Evolutionary conservation across 1,140 invertebrate species (phyloP), one percentile per base, ranked within the genome.

Genomic region (Conus ventricosus): DNA sequence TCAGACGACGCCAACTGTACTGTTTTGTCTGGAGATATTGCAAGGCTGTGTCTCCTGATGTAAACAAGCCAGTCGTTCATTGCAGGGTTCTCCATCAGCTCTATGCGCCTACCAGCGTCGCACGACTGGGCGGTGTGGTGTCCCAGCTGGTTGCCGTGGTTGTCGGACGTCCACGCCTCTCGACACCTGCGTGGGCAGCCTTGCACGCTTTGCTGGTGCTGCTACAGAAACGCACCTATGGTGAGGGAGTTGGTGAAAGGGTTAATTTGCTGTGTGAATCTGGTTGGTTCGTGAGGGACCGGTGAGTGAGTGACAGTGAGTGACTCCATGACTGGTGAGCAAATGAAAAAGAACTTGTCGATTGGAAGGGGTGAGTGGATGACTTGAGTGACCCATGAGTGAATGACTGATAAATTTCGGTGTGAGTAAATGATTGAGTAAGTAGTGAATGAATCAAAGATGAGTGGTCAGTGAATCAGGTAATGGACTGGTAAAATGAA

Each of bases 91-190:
- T 84, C 20, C 82, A 84, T 27, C 53, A 80, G 15, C n/a, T 94
- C 23, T 94, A 92, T 87, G 84, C 88, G 13, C 84, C 90, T 13
- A 84, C 85, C 60, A 91, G 90, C 89, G 81, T 94, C 13, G 92
- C 94, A 53, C 80, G 92, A 4, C 89, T 94, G 20, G 94, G 94
- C 20, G 91, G 92, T 85, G 90, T 92, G 67, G 91, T 94, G 15
- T 93, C 94, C 20, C 87, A 92, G 8, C 67, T 94, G 71, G 89
- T 94, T 20, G 89, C 90, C 82, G 75, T 94, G n/a, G 92, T n/a
- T 78, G 53, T 87, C 92, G 13, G 91, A 94, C 75, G 88, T 89
- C 1, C 92, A 93, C 75, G 88, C 85, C 63, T 87, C 91, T 54
- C 89, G 92, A 55, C 86, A 90, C 51, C 90, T 94, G n/a, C 90